These are phyloP conservation scores for Tiliacea citrago DNA, from an alignment of 2,888 invertebrate genomes.

Conservation along the genomic window DNA sequence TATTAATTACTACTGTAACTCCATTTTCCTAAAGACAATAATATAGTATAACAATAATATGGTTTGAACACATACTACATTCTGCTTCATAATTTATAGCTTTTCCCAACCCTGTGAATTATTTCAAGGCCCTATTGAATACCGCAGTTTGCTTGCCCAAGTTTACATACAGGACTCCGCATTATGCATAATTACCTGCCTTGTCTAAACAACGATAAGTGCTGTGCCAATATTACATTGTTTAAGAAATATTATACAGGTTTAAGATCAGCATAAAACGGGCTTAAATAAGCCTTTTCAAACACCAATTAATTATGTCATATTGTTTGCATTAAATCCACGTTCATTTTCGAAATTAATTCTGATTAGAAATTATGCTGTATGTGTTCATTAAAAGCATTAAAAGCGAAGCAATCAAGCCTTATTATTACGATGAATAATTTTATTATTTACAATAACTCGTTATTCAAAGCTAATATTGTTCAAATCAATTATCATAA, in stretches of 20 bases:
- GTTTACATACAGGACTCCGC: constrained; percentile 54
- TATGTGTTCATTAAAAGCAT: neutral
- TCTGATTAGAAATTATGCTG: neutral
- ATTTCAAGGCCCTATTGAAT: constrained; percentile 65
- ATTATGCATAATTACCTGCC: constrained; percentile 66
- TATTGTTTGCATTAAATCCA: constrained; percentile 30
- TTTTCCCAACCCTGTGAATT: constrained; percentile 64
- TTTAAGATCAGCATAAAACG: constrained; percentile 39
- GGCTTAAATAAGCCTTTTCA: constrained; percentile 25
- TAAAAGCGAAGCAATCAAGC: constrained; percentile 1
- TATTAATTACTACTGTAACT: neutral
- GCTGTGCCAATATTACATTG: constrained; percentile 37
- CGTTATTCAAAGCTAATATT: constrained; percentile 26
- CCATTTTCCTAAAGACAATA: neutral
- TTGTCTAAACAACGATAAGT: constrained; percentile 64
- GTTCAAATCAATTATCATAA: constrained; percentile 40
- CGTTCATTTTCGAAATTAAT: constrained; percentile 22
- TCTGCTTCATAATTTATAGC: constrained; percentile 62
- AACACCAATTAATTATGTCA: constrained; percentile 37
- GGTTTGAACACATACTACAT: constrained; percentile 14
- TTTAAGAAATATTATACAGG: constrained; percentile 47
- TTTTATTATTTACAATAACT: constrained; percentile 9
- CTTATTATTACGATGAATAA: constrained; percentile 13
- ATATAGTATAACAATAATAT: neutral
- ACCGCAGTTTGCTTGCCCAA: constrained; percentile 54